Conservation (phyloP, 2,888 invertebrate genomes). For the Drosophila tripunctata region DNA sequence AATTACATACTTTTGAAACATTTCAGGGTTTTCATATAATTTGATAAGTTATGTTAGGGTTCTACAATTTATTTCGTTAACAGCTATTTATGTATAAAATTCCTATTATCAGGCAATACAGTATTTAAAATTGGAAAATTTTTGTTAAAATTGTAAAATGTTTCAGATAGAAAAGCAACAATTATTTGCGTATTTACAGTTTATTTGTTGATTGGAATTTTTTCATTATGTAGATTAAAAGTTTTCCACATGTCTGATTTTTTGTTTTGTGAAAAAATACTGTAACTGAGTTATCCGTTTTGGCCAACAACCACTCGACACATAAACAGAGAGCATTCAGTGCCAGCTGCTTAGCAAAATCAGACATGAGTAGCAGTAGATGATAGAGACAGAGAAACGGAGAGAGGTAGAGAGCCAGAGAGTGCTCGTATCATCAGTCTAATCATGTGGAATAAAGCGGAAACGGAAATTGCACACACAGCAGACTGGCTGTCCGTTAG, state of each 20-base stretch:
- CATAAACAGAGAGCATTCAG: neutral
- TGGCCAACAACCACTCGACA: neutral
- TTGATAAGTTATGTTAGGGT: no score
- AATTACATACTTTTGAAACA: no score
- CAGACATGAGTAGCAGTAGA: conserved; percentile 33
- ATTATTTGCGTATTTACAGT: neutral
- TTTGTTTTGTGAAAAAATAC: neutral
- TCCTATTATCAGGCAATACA: no score
- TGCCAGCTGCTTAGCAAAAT: conserved; percentile 4
- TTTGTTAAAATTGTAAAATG: neutral
- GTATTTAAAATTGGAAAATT: neutral
- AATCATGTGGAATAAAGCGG: conserved; percentile 76
- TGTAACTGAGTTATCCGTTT: conserved; percentile 26
- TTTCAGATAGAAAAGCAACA: neutral
- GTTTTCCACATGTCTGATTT: neutral
- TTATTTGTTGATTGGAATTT: neutral
- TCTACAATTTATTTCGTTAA: no score
- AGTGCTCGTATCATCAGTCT: conserved; percentile 62
- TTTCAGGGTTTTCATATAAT: no score
- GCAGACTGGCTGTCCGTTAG: conserved; percentile 21
- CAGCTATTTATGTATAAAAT: no score
- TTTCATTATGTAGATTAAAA: neutral
- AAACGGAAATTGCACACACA: conserved; percentile 70
- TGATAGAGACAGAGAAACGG: conserved; percentile 1
- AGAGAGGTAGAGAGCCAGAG: neutral